Evolutionary conservation across 2,797 vertebrate genomes (phyloP), one percentile per base, ranked within the genome.

Genomic region (Eulemur rubriventer): DNA sequence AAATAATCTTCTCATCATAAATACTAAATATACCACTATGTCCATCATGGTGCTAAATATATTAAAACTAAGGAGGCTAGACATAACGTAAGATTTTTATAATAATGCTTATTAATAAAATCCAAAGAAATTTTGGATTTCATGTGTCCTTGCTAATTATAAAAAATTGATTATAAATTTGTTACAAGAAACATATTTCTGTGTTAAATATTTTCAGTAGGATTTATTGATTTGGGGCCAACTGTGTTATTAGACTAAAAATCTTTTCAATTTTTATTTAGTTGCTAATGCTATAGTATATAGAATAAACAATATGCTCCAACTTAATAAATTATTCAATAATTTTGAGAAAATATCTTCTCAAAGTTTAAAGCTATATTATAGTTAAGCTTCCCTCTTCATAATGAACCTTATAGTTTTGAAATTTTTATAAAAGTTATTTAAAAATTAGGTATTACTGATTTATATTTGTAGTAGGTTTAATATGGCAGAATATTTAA

Each of bases 101-200:
- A 75, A 57, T 28, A 46, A 46, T 55, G 16, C 75, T 30, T 83
- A 83, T 79, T 91, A 41, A 76, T 57, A 13, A 94, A 70, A 78
- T 57, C 16, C 9, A 87, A 93, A 86, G 11, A 33, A 88, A 28
- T 30, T 94, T n/a, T 70, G 4, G 0, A 17, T 59, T 59, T 93
- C 24, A 82, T 18, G 3, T 89, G 14, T 52, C 4, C 12, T 18
- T 52, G 11, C 1, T 50, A 50, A 83, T 38, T 90, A 78, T n/a
- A 78, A 94, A 72, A 61, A 63, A 90, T 28, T 94, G 2, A 33
- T 89, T 91, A 3, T 89, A 94, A 57, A 41, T 87, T 85, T 72
- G 7, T 78, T 90, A 57, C 33, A 41, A 41, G 6, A 81, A 63
- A 48, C 1, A 50, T 7, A 72, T 85, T 70, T 89, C 7, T 89